A percentile compares a stretch with the other conserved stretches of the same genome.
These are phyloP conservation scores for Pseudomugil gertrudae DNA, from an alignment of 2,797 vertebrate genomes.

Conservation along the genomic window DNA sequence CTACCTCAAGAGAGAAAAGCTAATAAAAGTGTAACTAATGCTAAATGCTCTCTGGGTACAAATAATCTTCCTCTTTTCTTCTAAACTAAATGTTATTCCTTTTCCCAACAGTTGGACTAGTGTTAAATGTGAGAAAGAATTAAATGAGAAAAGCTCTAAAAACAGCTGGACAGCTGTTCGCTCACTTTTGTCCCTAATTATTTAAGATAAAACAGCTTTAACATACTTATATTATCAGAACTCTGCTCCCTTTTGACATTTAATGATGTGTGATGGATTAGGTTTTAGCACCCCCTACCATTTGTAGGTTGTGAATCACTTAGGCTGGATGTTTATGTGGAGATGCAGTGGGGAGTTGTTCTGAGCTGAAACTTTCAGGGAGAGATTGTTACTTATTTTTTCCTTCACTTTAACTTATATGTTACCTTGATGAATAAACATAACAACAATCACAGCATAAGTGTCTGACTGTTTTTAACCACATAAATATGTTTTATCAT, in stretches of 20 bases:
- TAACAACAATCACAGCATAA: not conserved
- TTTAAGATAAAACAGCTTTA: conserved; percentile 32
- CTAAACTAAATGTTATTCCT: conserved; percentile 19
- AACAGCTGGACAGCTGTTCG: conserved; percentile 29
- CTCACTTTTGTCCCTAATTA: conserved; percentile 10
- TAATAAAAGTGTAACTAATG: conserved; percentile 67
- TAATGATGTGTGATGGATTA: conserved; percentile 63
- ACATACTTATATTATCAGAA: conserved; percentile 21
- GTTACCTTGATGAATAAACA: not conserved
- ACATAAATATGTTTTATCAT: conserved; percentile 60
- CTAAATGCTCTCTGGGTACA: conserved; percentile 29
- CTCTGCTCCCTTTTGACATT: conserved; percentile 40
- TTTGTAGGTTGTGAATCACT: conserved; percentile 56
- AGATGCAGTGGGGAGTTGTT: conserved; percentile 24
- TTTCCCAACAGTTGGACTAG: conserved; percentile 26
- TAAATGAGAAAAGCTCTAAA: conserved; percentile 19
- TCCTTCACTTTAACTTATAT: not conserved
- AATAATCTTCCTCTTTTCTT: conserved; percentile 35
- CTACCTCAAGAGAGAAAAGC: conserved; percentile 33
- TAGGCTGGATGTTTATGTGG: conserved; percentile 31
- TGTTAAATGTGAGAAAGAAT: conserved; percentile 34
- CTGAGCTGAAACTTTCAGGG: conserved; percentile 26
- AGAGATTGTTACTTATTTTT: too few relatives aligned
- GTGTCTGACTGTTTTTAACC: conserved; percentile 21
- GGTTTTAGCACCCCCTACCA: conserved; percentile 74